Percentiles rank a stretch among this genome's conserved stretches.
These are phyloP conservation scores for Potorous gilbertii DNA, from an alignment of 2,797 vertebrate species.

Conservation along the genomic window DNA sequence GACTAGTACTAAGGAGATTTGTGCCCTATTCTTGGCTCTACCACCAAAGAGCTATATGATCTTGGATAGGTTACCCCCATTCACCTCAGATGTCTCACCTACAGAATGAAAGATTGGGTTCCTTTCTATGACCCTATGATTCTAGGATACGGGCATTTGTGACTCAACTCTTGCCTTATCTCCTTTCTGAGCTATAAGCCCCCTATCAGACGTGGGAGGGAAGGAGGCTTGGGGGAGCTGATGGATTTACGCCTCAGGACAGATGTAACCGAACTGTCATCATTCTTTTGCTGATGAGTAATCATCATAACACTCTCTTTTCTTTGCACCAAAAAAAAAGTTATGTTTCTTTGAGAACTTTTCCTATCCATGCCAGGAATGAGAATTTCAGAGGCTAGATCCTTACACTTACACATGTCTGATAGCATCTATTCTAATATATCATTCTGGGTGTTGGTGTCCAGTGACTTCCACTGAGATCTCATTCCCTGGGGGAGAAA, in stretches of 20 bases:
- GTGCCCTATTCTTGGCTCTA: background rate
- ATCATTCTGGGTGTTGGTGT: constrained; percentile 50
- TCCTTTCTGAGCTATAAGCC: background rate
- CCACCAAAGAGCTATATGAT: background rate
- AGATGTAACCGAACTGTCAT: constrained; percentile 38
- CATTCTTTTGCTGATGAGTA: constrained; percentile 43
- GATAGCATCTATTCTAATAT: constrained; percentile 41
- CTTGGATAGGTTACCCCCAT: background rate
- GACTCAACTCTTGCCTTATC: background rate
- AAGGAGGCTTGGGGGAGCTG: constrained; percentile 15
- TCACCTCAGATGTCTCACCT: background rate
- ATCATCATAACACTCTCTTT: background rate
- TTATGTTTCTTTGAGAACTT: constrained; percentile 44
- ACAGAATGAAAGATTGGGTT: background rate
- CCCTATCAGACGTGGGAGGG: background rate
- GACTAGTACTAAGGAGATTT: background rate
- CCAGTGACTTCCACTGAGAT: constrained; percentile 46
- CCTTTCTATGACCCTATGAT: background rate
- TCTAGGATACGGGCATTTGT: background rate
- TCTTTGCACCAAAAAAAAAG: background rate
- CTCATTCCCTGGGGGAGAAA: constrained; percentile 52
- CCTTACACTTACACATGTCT: constrained; percentile 69
- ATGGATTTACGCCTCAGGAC: constrained; percentile 14
- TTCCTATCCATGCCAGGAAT: constrained; percentile 54
- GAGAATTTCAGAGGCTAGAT: constrained; percentile 58